A percentile compares a stretch with the other conserved stretches of the same genome.
These are phyloP conservation scores for Thalassoma bifasciatum DNA, from an alignment of 2,113 vertebrate species.

Conservation along the genomic window DNA sequence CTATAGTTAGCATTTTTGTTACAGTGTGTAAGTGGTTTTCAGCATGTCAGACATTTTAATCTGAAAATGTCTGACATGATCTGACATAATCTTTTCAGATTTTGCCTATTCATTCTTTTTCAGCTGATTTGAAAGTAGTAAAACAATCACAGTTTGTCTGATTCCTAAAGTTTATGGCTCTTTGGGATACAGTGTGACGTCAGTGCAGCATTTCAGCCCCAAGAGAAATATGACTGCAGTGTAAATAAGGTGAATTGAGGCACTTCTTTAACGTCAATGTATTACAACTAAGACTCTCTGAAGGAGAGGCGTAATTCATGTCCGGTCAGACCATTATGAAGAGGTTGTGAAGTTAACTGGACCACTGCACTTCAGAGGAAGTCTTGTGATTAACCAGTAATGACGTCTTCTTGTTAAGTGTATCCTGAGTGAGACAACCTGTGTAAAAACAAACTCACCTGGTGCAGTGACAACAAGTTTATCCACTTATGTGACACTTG, in stretches of 20 bases:
- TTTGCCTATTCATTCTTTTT: not conserved
- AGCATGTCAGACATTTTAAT: too few species aligned
- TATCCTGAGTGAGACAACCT: conserved; percentile 25
- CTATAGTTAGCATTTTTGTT: too few species aligned
- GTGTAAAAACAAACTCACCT: conserved; percentile 15
- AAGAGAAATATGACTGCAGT: not conserved
- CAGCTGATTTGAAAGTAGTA: not conserved
- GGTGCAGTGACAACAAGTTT: not conserved
- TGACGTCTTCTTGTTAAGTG: conserved; percentile 7
- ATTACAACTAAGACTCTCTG: conserved; percentile 1
- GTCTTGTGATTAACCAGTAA: not conserved
- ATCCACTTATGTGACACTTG: not conserved
- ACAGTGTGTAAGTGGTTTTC: too few species aligned
- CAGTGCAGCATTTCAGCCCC: not conserved
- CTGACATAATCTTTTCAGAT: not conserved
- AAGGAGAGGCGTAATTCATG: not conserved
- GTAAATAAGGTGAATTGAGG: not conserved
- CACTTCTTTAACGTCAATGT: not conserved
- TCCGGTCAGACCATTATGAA: not conserved
- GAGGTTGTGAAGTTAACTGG: not conserved
- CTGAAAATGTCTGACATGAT: too few species aligned
- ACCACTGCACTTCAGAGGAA: conserved; percentile 2
- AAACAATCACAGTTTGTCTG: not conserved
- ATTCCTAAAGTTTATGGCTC: not conserved
- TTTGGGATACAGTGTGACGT: not conserved